Evolutionary conservation across 2,888 invertebrate genomes (phyloP), one percentile per base, ranked within the genome.

Genomic region (Drosophila planitibia): DNA sequence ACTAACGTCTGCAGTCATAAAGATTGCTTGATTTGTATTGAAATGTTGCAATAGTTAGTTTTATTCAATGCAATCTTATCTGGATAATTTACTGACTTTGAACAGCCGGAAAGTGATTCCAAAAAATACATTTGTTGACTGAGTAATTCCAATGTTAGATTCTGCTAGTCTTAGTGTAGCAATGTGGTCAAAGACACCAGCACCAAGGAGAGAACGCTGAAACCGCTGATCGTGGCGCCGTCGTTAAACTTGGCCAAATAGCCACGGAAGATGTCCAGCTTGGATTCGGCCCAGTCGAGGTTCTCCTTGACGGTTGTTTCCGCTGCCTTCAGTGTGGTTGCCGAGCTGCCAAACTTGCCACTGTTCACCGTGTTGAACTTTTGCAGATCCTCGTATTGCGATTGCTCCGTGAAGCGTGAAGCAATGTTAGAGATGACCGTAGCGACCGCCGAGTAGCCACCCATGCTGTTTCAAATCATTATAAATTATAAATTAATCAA

Each of bases 401-500:
- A 72, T 1, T 81, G 19, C 16, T 89, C 90, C 5, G 93, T 93
- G 64, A 93, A 93, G 32, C 92, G 91, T 0, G 89, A 70, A 6
- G 93, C 91, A 63, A 93, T 88, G 59, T 83, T 87, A n/a, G 92
- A 91, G 66, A 94, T 90, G 4, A 92, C 86, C 1, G 87, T 79
- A 10, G 92, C 93, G 9, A 93, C 93, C 2, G 86, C 41, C 4
- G 91, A 74, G 51, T 91, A 88, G 16, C 88, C 74, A 10, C 93
- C 93, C 90, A 93, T 81, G 4, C 93, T 93, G 60, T 9, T 60
- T 14, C 4, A 25, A 1, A 35, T 63, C 22, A 22, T 6, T 44
- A 3, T 2, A 22, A 22, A n/a, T 62, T n/a, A 16, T 7, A 32
- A 16, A 25, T 25, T 1, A 25, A 47, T 47, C 47, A 25, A 32